Base-by-base conservation (phyloP, 2,888 invertebrate genomes). In the Nymphalis urticae region DNA sequence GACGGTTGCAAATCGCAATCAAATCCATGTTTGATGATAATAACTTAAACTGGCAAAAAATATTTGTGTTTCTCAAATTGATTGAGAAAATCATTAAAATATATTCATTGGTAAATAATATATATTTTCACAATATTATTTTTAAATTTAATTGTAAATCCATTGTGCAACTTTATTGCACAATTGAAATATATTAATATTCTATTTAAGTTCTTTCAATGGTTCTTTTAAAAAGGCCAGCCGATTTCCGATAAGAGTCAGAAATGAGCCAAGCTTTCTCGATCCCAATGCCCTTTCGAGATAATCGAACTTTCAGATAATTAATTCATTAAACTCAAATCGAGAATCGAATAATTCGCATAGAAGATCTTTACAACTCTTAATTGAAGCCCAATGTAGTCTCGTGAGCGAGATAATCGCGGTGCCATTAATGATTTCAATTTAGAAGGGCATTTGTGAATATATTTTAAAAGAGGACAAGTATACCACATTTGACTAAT, bases 341-440 rank as follows among this genome's bases (percentile, higher is more conserved):
- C 85, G 75, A 76, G 79, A 79, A 82, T 83, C 82, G 81, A 84
- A 88, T 90, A 89, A 88, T 90, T 88, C 89, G 84, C 88, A 86
- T 87, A 87, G 85, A 85, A 88, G 86, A 89, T 87, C 85, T 86
- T 86, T 83, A 87, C 88, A 87, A 86, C 85, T 82, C 88, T 92
- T 91, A 91, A 91, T 91, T 92, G 91, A 89, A 85, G 83, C 81
- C 78, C 78, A 82, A 80, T 83, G 83, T 81, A 80, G 82, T 78
- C 86, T 89, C 92, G 93, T 92, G 93, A 92, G 90, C 79, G 78
- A 90, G 93, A 93, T 93, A 90, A 93, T 92, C 92, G 83, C 79
- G 79, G 75, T 72, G 76, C 84, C 85, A 83, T 90, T 90, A 91
- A 91, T 90, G 90, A 90, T 90, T 89, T 86, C 86, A 87, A 86